These are phyloP conservation scores for Vidua macroura DNA, from an alignment of 2,113 vertebrate genomes.

Conservation along the genomic window DNA sequence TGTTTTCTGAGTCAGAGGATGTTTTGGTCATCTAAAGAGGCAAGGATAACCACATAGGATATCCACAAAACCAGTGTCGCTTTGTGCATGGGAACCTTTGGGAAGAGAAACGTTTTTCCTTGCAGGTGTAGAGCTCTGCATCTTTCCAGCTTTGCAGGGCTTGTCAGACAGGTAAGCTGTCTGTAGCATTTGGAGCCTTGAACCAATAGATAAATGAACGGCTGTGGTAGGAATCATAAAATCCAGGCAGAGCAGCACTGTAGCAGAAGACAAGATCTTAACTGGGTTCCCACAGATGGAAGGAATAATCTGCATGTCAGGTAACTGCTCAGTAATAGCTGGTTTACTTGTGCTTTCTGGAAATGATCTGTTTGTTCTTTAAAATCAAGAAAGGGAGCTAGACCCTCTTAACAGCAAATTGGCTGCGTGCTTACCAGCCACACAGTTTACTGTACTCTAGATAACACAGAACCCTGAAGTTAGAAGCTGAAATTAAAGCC, in stretches of 20 bases:
- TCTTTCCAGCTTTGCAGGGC: background rate
- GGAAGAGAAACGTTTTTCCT: background rate
- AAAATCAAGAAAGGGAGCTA: background rate
- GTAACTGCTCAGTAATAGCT: background rate
- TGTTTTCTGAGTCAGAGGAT: background rate
- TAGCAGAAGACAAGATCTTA: background rate
- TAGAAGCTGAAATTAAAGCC: background rate
- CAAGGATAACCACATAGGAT: background rate
- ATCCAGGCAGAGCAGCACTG: background rate
- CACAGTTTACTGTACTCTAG: background rate
- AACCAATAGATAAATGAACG: background rate
- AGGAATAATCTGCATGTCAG: background rate
- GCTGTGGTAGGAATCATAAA: background rate
- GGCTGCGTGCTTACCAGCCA: background rate
- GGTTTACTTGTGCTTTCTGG: background rate
- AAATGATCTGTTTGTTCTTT: background rate
- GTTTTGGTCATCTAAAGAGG: background rate
- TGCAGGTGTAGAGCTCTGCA: background rate
- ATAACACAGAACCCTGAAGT: background rate
- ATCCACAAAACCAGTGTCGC: background rate
- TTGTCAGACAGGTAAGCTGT: background rate
- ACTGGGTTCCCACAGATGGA: background rate
- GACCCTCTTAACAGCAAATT: background rate
- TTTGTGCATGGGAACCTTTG: background rate
- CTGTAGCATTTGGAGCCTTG: background rate